A percentile compares a stretch with the other conserved stretches of the same genome.
These are phyloP conservation scores for Megalopta genalis DNA, from an alignment of 1,140 invertebrate genomes.

Conservation along the genomic window DNA sequence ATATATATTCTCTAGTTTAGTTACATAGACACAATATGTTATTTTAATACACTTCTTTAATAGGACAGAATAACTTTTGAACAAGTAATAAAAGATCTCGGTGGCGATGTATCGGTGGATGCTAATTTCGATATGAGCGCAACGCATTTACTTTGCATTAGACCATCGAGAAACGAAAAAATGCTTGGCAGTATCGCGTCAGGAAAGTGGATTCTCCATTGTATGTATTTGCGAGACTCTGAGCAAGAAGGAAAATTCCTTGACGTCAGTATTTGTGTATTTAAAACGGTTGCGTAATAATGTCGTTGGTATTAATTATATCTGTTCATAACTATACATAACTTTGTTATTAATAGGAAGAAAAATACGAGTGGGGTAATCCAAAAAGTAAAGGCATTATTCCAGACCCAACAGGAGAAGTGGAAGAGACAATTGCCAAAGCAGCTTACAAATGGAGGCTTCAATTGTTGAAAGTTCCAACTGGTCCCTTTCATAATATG, in stretches of 20 bases:
- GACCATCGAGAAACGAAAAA: conserved; percentile 91
- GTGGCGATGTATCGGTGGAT: conserved; percentile 84
- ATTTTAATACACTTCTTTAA: conserved; percentile 4
- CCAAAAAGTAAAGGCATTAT: conserved; percentile 80
- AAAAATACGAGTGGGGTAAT: conserved; percentile 89
- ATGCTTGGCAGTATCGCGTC: conserved; percentile 90
- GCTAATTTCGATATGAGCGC: conserved; percentile 84
- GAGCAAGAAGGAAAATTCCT: conserved; percentile 84
- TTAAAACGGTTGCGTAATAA: not conserved
- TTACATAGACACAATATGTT: not conserved
- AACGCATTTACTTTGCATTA: conserved; percentile 89
- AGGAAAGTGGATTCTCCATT: conserved; percentile 93
- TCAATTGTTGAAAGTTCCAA: conserved; percentile 70
- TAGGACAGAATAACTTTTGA: conserved; percentile 78
- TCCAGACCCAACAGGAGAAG: conserved; percentile 74
- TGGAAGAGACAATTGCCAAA: conserved; percentile 80
- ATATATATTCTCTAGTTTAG: too few species aligned
- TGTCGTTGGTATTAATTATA: not conserved
- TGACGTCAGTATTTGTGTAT: conserved; percentile 79
- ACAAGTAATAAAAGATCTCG: conserved; percentile 83
- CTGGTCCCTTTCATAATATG: conserved; percentile 85
- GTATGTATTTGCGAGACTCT: conserved; percentile 87
- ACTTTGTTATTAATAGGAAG: conserved; percentile 82
- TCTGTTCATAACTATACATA: not conserved
- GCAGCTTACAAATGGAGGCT: conserved; percentile 85